Base-by-base conservation (phyloP, 2,888 invertebrate genomes). In the Cartodere bifasciata region DNA sequence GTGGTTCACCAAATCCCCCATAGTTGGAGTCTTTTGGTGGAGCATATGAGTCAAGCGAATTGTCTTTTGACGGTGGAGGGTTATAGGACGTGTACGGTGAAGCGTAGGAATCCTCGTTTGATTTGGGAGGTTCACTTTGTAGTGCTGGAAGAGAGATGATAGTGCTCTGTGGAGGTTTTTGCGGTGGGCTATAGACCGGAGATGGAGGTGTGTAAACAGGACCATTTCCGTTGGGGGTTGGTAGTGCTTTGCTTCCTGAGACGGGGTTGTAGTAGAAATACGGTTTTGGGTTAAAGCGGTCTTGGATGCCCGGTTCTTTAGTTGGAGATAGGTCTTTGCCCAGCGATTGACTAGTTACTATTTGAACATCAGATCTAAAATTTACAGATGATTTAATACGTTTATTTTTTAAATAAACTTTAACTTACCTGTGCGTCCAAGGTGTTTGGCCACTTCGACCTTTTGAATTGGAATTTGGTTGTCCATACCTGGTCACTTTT, bases 241-340 rank as follows among this genome's bases (percentile, higher is more conserved):
- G 23, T 28, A 7, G 16, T 4, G n/a, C 2, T 26, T 23, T 17
- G 31, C 29, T 34, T 15, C 32, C 27, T n/a, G 33, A 36, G 15
- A 36, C 35, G 25, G 43, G 37, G 16, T 34, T 39, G 30, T 56
- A 58, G 14, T 50, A 48, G 36, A 60, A 59, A 38, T 54, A 55
- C 3, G 61, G 61, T 29, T 49, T 44, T 2, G 56, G 55, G 37
- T 59, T 54, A 34, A 56, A 61, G 21, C 61, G 42, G 30, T 60
- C 58, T 43, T 59, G 53, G 6, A 58, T 55, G 43, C 58, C 58
- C n/a, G n/a, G n/a, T 12, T 58, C 60, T 31, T 50, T 48, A 14
- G 46, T 53, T 9, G 56, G 56, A 12, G 52, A 42, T 28, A 43
- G 42, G 28, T 44, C 37, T 14, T 33, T 36, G 36, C 45, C 42